Evolutionary conservation across 2,797 vertebrate species (phyloP), one percentile per base, ranked within the genome.

Genomic region (Siniperca scherzeri): DNA sequence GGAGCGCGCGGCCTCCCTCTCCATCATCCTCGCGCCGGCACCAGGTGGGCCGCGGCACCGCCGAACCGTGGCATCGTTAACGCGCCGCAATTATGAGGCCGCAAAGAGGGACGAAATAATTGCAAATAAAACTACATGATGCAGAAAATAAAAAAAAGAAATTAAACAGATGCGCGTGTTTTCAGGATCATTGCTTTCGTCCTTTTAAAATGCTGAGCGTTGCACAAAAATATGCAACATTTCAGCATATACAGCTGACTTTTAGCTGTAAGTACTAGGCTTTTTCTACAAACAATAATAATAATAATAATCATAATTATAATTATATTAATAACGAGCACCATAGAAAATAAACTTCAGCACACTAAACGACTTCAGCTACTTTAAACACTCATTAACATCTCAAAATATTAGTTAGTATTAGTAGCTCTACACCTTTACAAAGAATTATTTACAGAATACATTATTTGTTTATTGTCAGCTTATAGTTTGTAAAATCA

Each of bases 81-180:
- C 91, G 91, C 88, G 77, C 84, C 46, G 91, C 93, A 85, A 88
- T 96, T 96, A 96, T 92, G 94, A 95, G 94, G 90, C 82, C 90
- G 89, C 94, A 93, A 96, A 96, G 94, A 94, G 96, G 94, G 93
- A 92, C 92, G 94, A 92, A 96, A 95, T 95, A 96, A 97, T 96
- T 96, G 97, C 96, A 96, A 97, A 98, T 98, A 98, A 98, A 98
- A 97, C 87, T 96, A 97, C 95, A 96, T 95, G 97, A 97, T 96
- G 97, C 97, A 97, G 97, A 98, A 98, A 98, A 97, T 97, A 97
- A 97, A 95, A 97, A 30, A 96, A 96, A 95, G 95, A 95, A 96
- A 98, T 97, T 97, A 97, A 96, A 96, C 97, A 98, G 97, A 97
- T 97, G 97, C 95, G 96, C 95, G 94, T 93, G 96, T 96, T 97